These are phyloP conservation scores for Rhyacophila brunnea DNA, from an alignment of 1,140 invertebrate genomes.

Conservation along the genomic window DNA sequence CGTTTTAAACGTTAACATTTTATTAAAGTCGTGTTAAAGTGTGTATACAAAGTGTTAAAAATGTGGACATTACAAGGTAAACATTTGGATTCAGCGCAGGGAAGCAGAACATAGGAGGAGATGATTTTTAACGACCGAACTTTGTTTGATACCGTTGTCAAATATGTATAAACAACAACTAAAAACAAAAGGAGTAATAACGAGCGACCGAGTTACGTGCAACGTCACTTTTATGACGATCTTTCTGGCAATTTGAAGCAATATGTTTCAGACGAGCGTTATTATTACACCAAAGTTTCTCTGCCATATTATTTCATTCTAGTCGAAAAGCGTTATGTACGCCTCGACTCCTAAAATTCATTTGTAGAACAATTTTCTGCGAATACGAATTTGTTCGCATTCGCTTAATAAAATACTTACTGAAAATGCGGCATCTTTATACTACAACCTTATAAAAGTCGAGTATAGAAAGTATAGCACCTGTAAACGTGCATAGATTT, in stretches of 20 bases:
- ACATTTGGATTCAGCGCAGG: slow-evolving; percentile 1
- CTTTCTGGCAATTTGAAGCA: slow-evolving; percentile 15
- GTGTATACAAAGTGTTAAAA: too few species aligned
- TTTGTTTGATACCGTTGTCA: slow-evolving; percentile 12
- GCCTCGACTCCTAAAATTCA: too few species aligned
- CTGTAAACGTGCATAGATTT: too few species aligned
- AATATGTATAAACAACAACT: slow-evolving; percentile 13
- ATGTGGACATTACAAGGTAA: background rate
- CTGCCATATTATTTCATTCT: background rate
- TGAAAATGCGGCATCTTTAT: too few species aligned
- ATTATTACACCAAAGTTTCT: background rate
- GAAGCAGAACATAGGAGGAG: slow-evolving; percentile 2
- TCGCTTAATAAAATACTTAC: too few species aligned
- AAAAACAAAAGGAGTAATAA: slow-evolving; percentile 14
- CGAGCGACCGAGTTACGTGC: slow-evolving; percentile 7
- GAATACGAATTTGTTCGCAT: too few species aligned
- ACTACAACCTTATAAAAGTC: too few species aligned
- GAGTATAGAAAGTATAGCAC: too few species aligned
- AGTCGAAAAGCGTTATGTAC: too few species aligned
- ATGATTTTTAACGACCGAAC: slow-evolving; percentile 13
- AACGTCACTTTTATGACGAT: slow-evolving; percentile 15
- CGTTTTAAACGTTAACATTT: background rate
- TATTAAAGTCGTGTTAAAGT: background rate
- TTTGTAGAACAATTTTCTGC: too few species aligned
- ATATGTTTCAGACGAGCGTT: slow-evolving; percentile 14